phyloP scores from a whole-genome alignment of 2,113 vertebrate genomes.

The Sander vitreus region DNA sequence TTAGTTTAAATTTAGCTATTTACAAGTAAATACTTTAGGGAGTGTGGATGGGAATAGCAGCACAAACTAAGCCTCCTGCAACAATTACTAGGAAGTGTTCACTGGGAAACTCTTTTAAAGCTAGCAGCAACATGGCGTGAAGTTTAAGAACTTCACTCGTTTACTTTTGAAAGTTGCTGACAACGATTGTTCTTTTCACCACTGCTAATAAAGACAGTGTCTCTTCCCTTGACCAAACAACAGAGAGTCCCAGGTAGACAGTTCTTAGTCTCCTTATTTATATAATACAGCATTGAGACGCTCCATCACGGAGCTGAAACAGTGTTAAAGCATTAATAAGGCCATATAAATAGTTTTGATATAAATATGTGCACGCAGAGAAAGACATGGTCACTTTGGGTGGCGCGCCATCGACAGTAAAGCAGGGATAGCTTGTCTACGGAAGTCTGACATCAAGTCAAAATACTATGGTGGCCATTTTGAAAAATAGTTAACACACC shows the following conservation, averaged over 20 bases:
- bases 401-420: constrained; percentile 43
- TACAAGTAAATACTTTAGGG: constrained; percentile 57
- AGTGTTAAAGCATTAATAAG: constrained; percentile 73
- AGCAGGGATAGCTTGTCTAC: constrained; percentile 23
- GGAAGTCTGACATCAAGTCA: constrained; percentile 34
- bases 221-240: neutral
- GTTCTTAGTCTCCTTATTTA: constrained; percentile 3
- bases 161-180: neutral
- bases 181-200: neutral
- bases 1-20: constrained; percentile 18
- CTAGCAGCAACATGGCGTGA: neutral
- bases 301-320: constrained; percentile 52
- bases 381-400: constrained; percentile 48
- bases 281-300: constrained; percentile 75
- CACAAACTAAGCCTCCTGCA: constrained; percentile 61
- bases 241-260: constrained; percentile 15
- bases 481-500: neutral
- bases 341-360: constrained; percentile 76
- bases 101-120: constrained; percentile 14
- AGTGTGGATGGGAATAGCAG: constrained; percentile 68
- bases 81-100: constrained; percentile 35
- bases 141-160: neutral
- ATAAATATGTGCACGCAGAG: constrained; percentile 75
- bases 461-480: constrained; percentile 59
- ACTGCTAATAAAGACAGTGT: neutral